Conservation (phyloP, 2,797 vertebrate genomes). For the Labroides dimidiatus region DNA sequence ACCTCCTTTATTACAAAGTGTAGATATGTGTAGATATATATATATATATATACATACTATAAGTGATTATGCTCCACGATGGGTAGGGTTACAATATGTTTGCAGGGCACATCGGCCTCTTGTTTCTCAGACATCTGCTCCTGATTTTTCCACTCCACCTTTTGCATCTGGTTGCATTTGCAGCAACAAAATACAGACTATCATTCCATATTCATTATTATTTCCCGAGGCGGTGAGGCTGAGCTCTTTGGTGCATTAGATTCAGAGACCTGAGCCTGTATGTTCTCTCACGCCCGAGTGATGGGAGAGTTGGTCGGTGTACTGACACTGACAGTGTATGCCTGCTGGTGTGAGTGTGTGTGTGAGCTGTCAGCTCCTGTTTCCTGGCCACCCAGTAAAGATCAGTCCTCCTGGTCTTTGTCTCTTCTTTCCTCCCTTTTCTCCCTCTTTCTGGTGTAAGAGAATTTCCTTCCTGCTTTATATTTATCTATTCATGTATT, state of each 20-base stretch:
- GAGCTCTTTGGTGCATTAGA: constrained; percentile 82
- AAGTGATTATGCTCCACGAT: constrained; percentile 70
- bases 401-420: constrained; percentile 80
- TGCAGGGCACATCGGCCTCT: constrained; percentile 77
- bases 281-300: constrained; percentile 86
- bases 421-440: constrained; percentile 56
- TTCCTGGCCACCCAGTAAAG: constrained; percentile 93
- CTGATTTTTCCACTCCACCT: constrained; percentile 83
- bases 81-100: constrained; percentile 81
- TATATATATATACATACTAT: constrained; percentile 48
- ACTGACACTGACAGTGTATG: constrained; percentile 27
- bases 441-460: constrained; percentile 67
- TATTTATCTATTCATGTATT: constrained; percentile 1
- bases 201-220: constrained; percentile 98
- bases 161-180: constrained; percentile 98
- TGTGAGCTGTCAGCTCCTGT: constrained; percentile 85
- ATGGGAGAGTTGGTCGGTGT: constrained; percentile 40
- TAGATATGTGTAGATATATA: constrained; percentile 46
- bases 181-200: constrained; percentile 87
- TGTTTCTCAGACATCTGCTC: constrained; percentile 89
- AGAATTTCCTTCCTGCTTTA: constrained; percentile 21
- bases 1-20: constrained; percentile 71
- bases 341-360: constrained; percentile 22
- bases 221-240: constrained; percentile 89
- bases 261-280: constrained; percentile 80